Evolutionary conservation across 2,113 vertebrate genomes (phyloP).

Genomic region (Rostratula benghalensis): DNA sequence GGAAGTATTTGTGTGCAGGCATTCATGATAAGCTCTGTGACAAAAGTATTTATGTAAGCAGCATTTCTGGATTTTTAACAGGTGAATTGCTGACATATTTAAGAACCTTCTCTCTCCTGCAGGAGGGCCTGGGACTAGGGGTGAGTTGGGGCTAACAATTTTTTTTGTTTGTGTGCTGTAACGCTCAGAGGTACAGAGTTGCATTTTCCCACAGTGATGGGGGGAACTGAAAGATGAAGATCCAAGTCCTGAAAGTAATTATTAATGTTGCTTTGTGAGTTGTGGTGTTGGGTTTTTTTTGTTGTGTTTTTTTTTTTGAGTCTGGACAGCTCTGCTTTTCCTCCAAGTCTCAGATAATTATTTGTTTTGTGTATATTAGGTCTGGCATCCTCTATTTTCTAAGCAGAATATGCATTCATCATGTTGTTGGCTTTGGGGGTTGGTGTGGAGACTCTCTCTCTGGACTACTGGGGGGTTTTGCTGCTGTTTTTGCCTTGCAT

Average conservation of each 20-base stretch:
- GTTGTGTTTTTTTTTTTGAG: too few relatives aligned
- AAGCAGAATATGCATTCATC: rapidly evolving
- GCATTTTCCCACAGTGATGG: rapidly evolving
- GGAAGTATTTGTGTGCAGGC: rapidly evolving
- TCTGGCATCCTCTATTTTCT: rapidly evolving
- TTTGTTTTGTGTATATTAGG: rapidly evolving
- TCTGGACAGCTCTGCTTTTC: neutral
- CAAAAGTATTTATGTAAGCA: rapidly evolving
- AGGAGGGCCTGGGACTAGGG: rapidly evolving
- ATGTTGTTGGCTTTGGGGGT: rapidly evolving
- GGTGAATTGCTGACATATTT: neutral
- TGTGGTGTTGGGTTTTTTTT: too few relatives aligned
- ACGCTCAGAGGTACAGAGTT: rapidly evolving
- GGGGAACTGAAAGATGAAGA: neutral
- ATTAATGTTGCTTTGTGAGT: neutral
- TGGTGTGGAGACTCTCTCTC: neutral
- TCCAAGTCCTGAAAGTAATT: neutral
- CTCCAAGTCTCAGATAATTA: rapidly evolving
- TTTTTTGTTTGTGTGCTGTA: neutral
- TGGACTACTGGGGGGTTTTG: neutral
- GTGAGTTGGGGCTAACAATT: too few relatives aligned
- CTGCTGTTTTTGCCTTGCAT: neutral
- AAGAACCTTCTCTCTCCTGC: rapidly evolving
- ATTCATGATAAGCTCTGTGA: neutral
- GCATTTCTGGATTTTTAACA: neutral